Evolutionary conservation across 2,888 invertebrate species (phyloP).

Genomic region (Zaprionus obscuricornis): DNA sequence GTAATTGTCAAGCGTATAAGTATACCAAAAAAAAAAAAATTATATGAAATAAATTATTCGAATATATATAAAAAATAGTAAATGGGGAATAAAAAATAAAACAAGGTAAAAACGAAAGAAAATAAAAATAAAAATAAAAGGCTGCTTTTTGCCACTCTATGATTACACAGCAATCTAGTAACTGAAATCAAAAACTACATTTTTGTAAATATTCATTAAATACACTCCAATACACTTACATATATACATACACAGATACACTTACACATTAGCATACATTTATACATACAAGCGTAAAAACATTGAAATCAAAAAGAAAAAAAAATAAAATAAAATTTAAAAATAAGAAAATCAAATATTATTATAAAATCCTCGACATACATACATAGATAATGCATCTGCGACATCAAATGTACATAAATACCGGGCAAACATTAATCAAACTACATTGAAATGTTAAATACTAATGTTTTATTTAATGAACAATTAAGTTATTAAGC

Average conservation of each 20-base stretch:
- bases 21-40: background rate
- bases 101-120: too few species aligned
- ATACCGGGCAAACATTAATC: conserved; percentile 70
- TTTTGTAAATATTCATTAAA: conserved; percentile 24
- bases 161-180: conserved; percentile 59
- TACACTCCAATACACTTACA: background rate
- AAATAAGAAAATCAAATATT: too few species aligned
- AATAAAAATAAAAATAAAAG: conserved; percentile 1
- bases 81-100: conserved; percentile 2
- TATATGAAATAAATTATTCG: too few species aligned
- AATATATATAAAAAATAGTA: background rate
- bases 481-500: conserved; percentile 44
- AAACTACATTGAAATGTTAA: conserved; percentile 75
- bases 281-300: too few species aligned
- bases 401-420: conserved; percentile 64
- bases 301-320: too few species aligned
- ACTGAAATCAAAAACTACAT: conserved; percentile 67
- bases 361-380: conserved; percentile 39
- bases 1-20: conserved; percentile 13
- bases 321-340: too few species aligned
- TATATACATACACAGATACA: background rate
- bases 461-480: conserved; percentile 55
- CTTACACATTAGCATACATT: conserved; percentile 8
- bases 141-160: conserved; percentile 28
- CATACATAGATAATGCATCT: conserved; percentile 25